Conservation (phyloP, 2,113 vertebrate species). For the Turdus rufiventris region DNA sequence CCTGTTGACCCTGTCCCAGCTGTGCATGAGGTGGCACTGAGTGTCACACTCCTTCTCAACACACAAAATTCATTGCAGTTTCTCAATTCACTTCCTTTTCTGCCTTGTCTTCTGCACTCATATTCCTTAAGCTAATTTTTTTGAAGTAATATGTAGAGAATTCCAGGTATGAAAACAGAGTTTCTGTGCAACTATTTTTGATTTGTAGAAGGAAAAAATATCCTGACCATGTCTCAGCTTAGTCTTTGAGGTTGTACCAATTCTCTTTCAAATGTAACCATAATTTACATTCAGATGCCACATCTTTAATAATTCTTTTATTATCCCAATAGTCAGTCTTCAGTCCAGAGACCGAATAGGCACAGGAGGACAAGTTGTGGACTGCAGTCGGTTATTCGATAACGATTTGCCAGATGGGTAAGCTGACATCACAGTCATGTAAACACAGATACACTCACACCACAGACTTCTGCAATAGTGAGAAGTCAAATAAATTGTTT, state of each 20-base stretch:
- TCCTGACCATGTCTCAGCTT: not conserved
- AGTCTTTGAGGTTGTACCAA: not conserved
- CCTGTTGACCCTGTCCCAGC: not conserved
- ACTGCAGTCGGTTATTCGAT: conserved; percentile 94
- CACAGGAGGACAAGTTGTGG: conserved; percentile 91
- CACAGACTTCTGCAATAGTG: not conserved
- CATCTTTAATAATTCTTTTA: conserved; percentile 40
- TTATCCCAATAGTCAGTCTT: conserved; percentile 87
- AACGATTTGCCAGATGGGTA: conserved; percentile 95
- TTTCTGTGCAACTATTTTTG: not conserved
- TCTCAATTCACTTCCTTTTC: not conserved
- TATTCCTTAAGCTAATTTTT: not conserved
- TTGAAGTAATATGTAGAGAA: not conserved
- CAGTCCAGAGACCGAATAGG: conserved; percentile 95
- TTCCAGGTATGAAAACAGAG: not conserved
- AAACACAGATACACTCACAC: not conserved
- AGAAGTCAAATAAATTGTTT: not conserved
- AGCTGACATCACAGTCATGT: conserved; percentile 41
- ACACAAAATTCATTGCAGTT: not conserved
- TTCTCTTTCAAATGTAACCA: not conserved
- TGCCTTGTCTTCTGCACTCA: not conserved
- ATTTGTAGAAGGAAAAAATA: not conserved
- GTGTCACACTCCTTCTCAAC: not conserved
- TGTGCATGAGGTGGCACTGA: fast-evolving
- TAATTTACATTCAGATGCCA: not conserved